A percentile compares a stretch with the other conserved stretches of the same genome.
phyloP scores from a whole-genome alignment of 2,797 vertebrate genomes.

The Sebastes flavidus region DNA sequence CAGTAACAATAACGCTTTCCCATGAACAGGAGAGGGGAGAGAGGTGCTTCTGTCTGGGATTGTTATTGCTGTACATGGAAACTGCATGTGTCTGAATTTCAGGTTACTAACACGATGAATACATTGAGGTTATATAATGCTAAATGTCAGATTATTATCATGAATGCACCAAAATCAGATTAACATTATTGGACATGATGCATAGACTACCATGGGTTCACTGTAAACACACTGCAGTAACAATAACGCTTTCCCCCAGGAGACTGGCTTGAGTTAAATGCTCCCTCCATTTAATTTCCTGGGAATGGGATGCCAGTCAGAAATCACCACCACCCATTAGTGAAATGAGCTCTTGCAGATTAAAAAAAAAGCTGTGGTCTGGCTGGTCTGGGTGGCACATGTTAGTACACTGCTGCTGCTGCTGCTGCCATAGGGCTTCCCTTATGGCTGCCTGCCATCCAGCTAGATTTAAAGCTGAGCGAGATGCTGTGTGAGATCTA shows the following conservation, averaged over 20 bases:
- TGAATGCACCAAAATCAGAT: neutral
- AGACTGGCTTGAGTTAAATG: neutral
- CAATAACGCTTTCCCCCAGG: neutral
- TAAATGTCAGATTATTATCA: neutral
- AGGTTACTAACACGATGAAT: too few relatives aligned
- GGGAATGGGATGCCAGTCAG: constrained; percentile 43
- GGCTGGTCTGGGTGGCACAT: constrained; percentile 60
- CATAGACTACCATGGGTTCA: neutral
- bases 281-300: constrained; percentile 30
- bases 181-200: neutral
- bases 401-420: constrained; percentile 47
- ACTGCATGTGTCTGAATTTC: neutral
- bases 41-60: neutral
- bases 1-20: constrained; percentile 62
- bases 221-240: neutral
- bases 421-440: constrained; percentile 37
- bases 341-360: constrained; percentile 63
- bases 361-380: constrained; percentile 18
- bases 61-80: neutral
- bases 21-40: constrained; percentile 96
- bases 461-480: constrained; percentile 48
- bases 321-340: constrained; percentile 61
- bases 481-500: constrained; percentile 27
- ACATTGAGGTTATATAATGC: too few relatives aligned
- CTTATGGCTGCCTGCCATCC: constrained; percentile 51